Conservation (phyloP, 2,797 vertebrate genomes). For the Acropternis orthonyx region DNA sequence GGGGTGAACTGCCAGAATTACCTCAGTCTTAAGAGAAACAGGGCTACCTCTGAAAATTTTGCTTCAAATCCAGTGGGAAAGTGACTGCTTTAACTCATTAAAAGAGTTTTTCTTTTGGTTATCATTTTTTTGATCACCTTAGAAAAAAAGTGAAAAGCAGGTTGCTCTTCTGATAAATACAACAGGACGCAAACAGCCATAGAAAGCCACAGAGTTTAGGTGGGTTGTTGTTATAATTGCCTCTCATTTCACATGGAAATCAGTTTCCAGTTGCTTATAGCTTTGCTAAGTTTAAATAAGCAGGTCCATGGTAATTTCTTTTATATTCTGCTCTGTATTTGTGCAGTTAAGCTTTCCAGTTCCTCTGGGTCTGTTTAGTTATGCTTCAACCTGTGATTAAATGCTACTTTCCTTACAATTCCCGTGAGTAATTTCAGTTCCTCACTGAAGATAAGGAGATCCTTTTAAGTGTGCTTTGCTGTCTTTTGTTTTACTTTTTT, state of each 20-base stretch:
- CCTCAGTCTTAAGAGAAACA: slow-evolving; percentile 34
- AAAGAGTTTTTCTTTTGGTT: neutral
- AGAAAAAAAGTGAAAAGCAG: neutral
- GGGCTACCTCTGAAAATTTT: neutral
- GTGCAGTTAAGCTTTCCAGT: neutral
- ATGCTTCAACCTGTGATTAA: neutral
- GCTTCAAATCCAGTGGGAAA: neutral
- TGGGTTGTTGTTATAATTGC: neutral
- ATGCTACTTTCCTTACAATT: neutral
- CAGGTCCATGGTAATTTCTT: neutral
- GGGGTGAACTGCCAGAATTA: slow-evolving; percentile 24
- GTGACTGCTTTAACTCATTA: neutral
- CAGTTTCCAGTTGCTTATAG: neutral
- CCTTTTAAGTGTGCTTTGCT: neutral
- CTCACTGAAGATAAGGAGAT: neutral
- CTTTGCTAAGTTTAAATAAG: neutral
- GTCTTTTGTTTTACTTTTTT: neutral
- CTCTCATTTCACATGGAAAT: neutral
- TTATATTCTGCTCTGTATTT: neutral
- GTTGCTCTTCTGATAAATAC: neutral
- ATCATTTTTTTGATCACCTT: neutral
- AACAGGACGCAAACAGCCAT: neutral
- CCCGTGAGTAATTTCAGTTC: neutral
- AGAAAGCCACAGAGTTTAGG: neutral
- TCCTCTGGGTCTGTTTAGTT: neutral